Conservation (phyloP, 2,113 vertebrate species). For the Acinonyx jubatus region DNA sequence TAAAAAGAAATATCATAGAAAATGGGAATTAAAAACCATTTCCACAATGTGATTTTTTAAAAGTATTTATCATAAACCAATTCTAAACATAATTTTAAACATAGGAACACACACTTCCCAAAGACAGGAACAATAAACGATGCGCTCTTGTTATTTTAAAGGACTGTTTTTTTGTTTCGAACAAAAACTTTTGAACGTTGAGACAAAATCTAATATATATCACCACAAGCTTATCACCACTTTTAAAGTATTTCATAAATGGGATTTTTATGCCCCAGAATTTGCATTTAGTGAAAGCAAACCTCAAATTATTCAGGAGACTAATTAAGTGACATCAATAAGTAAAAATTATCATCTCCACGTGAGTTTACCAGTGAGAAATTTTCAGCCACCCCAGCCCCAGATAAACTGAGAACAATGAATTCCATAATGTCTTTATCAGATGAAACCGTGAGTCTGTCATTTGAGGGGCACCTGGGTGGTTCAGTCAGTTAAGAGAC, state of each 20-base stretch:
- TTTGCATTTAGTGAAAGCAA: neutral
- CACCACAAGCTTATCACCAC: neutral
- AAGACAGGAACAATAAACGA: neutral
- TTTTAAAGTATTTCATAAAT: constrained; percentile 18
- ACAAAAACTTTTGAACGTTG: neutral
- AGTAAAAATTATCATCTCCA: neutral
- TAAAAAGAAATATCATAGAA: constrained; percentile 40
- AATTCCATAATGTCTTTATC: neutral
- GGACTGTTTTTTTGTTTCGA: neutral
- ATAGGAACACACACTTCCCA: neutral
- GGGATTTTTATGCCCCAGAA: neutral
- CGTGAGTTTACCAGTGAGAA: neutral
- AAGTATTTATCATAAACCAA: constrained; percentile 16
- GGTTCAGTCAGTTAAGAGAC: too few species aligned
- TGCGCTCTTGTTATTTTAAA: neutral
- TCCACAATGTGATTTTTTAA: neutral
- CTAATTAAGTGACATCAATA: constrained; percentile 10
- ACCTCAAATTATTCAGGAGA: neutral
- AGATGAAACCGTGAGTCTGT: neutral
- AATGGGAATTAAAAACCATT: neutral
- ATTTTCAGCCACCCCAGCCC: neutral
- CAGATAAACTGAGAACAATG: neutral
- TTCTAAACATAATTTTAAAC: neutral
- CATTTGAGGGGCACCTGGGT: too few species aligned
- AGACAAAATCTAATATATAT: neutral